phyloP scores from a whole-genome alignment of 2,113 vertebrate genomes.

The Syrrhaptes paradoxus region DNA sequence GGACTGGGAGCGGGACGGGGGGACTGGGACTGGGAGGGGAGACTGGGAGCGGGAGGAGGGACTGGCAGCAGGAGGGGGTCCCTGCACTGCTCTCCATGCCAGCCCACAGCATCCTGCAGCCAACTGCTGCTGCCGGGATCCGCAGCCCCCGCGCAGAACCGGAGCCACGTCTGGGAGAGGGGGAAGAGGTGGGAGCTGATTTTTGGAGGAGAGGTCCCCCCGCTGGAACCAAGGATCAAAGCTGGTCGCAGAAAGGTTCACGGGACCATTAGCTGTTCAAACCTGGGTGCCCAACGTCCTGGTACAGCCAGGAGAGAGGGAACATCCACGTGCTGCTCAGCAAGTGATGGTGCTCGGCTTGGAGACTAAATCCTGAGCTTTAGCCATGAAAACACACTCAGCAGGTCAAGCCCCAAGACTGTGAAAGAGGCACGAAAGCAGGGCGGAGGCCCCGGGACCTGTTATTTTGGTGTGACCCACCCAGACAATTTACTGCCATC shows the following conservation, averaged over 20 bases:
- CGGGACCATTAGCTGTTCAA: fast-evolving
- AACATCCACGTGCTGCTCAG: neutral
- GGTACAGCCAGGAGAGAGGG: neutral
- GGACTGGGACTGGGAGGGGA: too few species aligned
- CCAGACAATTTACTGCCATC: fast-evolving
- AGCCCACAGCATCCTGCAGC: neutral
- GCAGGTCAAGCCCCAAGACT: neutral
- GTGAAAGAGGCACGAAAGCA: neutral
- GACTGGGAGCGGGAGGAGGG: too few species aligned
- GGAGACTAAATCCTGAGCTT: neutral
- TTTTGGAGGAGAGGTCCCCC: neutral
- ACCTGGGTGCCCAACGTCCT: neutral
- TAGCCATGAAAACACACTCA: neutral
- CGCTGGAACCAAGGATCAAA: fast-evolving
- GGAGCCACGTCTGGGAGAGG: neutral
- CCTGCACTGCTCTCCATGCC: fast-evolving
- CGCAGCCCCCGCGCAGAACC: neutral
- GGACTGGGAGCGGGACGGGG: too few species aligned
- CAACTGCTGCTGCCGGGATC: neutral
- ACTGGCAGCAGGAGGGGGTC: too few species aligned
- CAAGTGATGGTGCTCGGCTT: fast-evolving
- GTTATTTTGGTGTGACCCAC: neutral
- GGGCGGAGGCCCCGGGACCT: neutral
- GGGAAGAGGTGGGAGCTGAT: neutral
- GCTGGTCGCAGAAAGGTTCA: fast-evolving